These are phyloP conservation scores for Zoroaster sp. DNA, from an alignment of 53 echinoderm and acorn worm species.

Conservation along the genomic window DNA sequence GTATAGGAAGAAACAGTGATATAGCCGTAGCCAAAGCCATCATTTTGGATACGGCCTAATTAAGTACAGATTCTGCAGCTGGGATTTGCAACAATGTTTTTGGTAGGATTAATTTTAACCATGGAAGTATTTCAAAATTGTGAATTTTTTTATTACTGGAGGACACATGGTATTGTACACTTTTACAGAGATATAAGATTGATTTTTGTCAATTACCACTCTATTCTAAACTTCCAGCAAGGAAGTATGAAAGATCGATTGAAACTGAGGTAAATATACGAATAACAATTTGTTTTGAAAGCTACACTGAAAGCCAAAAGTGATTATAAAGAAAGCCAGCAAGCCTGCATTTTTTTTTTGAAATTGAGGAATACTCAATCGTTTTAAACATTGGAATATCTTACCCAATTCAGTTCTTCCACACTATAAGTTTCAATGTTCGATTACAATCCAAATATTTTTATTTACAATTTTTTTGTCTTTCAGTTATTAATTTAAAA, in stretches of 20 bases:
- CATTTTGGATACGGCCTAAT: too few relatives aligned
- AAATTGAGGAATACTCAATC: neutral
- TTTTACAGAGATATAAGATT: too few relatives aligned
- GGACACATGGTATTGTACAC: too few relatives aligned
- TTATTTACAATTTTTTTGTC: constrained; percentile 1
- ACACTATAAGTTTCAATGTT: neutral
- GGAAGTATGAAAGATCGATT: neutral
- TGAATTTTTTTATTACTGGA: too few relatives aligned
- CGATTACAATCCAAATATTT: neutral
- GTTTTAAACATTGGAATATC: neutral
- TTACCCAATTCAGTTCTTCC: neutral
- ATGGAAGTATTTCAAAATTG: too few relatives aligned
- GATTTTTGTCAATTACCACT: too few relatives aligned
- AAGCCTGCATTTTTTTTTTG: neutral
- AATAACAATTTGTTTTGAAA: neutral
- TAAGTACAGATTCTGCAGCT: too few relatives aligned
- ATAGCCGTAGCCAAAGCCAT: too few relatives aligned
- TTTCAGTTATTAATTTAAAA: constrained; percentile 12
- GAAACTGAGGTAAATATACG: neutral
- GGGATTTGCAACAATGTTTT: too few relatives aligned
- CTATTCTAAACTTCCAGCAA: too few relatives aligned
- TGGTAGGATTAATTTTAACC: too few relatives aligned
- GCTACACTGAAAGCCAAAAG: neutral
- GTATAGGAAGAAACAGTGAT: too few relatives aligned
- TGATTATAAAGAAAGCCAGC: neutral